Evolutionary conservation across 1,140 invertebrate genomes (phyloP), one percentile per base, ranked within the genome.

Genomic region (Belonocnema kinseyi): DNA sequence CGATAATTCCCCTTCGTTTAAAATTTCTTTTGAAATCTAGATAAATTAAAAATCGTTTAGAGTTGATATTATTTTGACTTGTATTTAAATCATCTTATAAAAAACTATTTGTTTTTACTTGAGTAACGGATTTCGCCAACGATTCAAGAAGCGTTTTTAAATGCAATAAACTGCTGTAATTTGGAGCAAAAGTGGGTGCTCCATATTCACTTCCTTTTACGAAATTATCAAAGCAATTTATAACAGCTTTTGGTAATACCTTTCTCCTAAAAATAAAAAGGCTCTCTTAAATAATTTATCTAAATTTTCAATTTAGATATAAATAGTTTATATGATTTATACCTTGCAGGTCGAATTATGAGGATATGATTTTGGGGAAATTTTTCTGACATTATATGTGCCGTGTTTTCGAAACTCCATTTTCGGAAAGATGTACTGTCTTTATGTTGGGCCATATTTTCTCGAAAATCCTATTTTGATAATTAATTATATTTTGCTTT

Each of bases 161-260:
- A 88, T 97, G 96, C 73, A 93, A 92, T 54, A 97, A 88, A 10
- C 94, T 94, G 81, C 93, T 92, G 85, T 95, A 93, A 76, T 93
- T 94, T 14, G 95, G 94, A 1, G 92, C 93, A 88, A 96, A 95
- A 58, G 94, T 93, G 5, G 96, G 96, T 16, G 94, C 93, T 46
- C 96, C 95, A 72, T 94, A 94, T 85, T 95, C 94, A 87, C 95
- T 94, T 78, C 94, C 94, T 40, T 93, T 92, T 33, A 97, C 95
- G 92, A 98, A 98, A 91, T 98, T 97, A 86, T 96, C 94, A 88
- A 95, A 98, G 83, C 96, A 97, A 86, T 95, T 96, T 88, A 96
- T 97, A 50, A 81, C 78, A n/a, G 58, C 82, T 46, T 58, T 19
- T 26, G 95, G 96, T 81, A 95, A 95, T 76, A 95, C 94, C 83